Base-by-base conservation (phyloP, 2,113 vertebrate species). In the Mungos mungo region DNA sequence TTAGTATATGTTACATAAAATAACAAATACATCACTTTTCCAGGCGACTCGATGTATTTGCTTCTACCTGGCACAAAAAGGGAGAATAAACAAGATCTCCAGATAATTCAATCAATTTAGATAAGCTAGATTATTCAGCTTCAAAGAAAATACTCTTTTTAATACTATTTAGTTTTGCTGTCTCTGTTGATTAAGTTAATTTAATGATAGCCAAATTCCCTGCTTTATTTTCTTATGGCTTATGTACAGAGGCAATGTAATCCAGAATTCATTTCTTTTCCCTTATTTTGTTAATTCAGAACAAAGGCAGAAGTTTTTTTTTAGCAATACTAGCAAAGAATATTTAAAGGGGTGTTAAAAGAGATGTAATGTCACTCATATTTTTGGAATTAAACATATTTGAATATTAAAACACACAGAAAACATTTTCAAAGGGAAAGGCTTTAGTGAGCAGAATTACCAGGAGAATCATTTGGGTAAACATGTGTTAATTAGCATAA, bases 391-490 rank as follows among this genome's bases (percentile, higher is more conserved):
- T 45, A 92, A 84, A 94, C 5, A 72, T 45, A 50, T 63, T 85
- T 96, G 29, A 27, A 72, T 72, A 57, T 79, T 54, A 77, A 97
- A 86, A 86, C 33, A 95, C 29, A 95, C 27, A 95, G 12, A 93
- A 65, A 35, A 27, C 57, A 2, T 4, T 60, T 82, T 96, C 60
- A 92, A 54, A 93, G 41, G 11, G 52, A 82, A 82, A 90, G 52
- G 38, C 15, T 87, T 21, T 38, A 68, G 8, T 45, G 50, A 93
- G 18, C 2, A 79, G 57, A 41, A 31, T 92, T 92, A 63, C 33
- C 45, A 35, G 21, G 47, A 54, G 16, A 94, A 13, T 82, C 38
- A 80, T 91, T 72, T 91, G 50, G 35, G 7, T 50, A 68, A 47
- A 33, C 14, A 82, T 79, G 16, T 90, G 57, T 76, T 90, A 52